Base-by-base conservation (phyloP, 2,888 invertebrate genomes). In the Athripsodes cinereus region DNA sequence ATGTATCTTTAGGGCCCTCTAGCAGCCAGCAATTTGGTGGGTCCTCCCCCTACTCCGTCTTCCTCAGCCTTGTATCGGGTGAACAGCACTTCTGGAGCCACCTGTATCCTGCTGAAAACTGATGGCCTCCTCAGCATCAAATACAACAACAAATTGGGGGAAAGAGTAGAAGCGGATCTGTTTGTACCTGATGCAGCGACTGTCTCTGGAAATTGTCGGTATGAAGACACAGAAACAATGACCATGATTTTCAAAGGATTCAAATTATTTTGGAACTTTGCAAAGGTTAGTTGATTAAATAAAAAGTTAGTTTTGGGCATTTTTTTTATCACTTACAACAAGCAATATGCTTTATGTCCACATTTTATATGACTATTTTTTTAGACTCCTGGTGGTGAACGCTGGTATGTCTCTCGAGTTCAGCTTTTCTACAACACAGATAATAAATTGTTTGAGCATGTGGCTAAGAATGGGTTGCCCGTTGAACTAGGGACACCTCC, bases 301-400 rank as follows among this genome's bases (percentile, higher is more conserved):
- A n/a, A n/a, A n/a, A n/a, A n/a, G n/a, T n/a, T n/a, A n/a, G n/a
- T n/a, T n/a, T n/a, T n/a, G n/a, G n/a, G n/a, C n/a, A n/a, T n/a
- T n/a, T n/a, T n/a, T n/a, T n/a, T n/a, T n/a, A n/a, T n/a, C n/a
- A n/a, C n/a, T n/a, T n/a, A n/a, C n/a, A n/a, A n/a, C n/a, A n/a
- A n/a, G n/a, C n/a, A n/a, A n/a, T n/a, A n/a, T n/a, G n/a, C n/a
- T n/a, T n/a, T n/a, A n/a, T n/a, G n/a, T n/a, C n/a, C n/a, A n/a
- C n/a, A n/a, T 26, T 26, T 26, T 26, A 3, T 10, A 26, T 26
- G 26, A 26, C 26, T 2, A 18, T 6, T 40, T 53, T 46, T 62
- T 16, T 53, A 92, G 91, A 91, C 92, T 1, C 90, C 90, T 22
- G 92, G 92, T 2, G 92, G 92, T 5, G 92, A 93, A 68, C 81